Base-by-base conservation (phyloP, 2,888 invertebrate genomes). In the Baccha elongata region DNA sequence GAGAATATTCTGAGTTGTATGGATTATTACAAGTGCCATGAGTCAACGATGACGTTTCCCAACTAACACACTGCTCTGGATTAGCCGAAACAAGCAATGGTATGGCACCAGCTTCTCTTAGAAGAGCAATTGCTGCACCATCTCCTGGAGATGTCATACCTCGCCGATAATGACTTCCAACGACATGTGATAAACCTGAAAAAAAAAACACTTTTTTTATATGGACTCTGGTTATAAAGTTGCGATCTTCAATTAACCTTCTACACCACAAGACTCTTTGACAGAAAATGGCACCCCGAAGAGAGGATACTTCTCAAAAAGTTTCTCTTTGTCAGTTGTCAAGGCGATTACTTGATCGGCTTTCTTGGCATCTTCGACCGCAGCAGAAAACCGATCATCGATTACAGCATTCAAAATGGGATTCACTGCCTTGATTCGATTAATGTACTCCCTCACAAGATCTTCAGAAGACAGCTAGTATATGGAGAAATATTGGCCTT, bases 41-140 rank as follows among this genome's bases (percentile, higher is more conserved):
- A 0, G 97, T 91, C 55, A 94, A 93, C 88, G 97, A 97, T 64
- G 92, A 93, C 1, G 95, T 95, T 91, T 98, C 98, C 93, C 95
- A 96, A 89, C 96, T 96, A 89, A 97, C 91, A 87, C 98, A 98
- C 76, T 96, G 92, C 88, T 98, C 98, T 0, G 97, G 97, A 6
- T 96, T 95, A 88, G 96, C 97, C 15, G 97, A 96, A 0, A 96
- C 94, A 11, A 96, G 93, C 32, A 98, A 90, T 0, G 96, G 95
- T 64, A 98, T 95, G n/a, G 93, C 96, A 0, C 98, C 98, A 0
- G 97, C 95, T 6, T 91, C 88, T 81, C 92, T 92, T 79, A 96
- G 91, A 0, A 91, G 88, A 0, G 89, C 89, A 0, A 98, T 95
- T 0, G 92, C 93, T 0, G 91, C 93, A 0, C 97, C 96, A 90